Conservation (phyloP, 2,888 invertebrate genomes). For the Aspidapion aeneum region DNA sequence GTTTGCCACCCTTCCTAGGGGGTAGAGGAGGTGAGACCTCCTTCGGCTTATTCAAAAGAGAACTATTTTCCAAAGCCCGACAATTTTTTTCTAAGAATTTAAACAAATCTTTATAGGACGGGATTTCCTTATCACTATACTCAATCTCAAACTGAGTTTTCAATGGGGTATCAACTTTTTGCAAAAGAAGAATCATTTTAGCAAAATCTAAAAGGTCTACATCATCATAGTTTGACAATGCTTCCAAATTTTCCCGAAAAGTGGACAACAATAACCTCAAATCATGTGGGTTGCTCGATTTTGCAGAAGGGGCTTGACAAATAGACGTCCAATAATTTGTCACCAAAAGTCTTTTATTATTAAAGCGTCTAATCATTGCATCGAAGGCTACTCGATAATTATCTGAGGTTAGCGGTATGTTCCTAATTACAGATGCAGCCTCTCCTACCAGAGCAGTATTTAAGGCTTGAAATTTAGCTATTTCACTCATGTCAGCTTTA, state of each 20-base stretch:
- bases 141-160: neutral
- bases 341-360: neutral
- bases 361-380: neutral
- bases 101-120: neutral
- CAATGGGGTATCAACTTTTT: neutral
- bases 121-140: neutral
- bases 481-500: neutral
- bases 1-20: neutral
- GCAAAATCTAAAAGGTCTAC: neutral
- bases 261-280: neutral
- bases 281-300: neutral
- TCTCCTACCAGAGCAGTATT: no score
- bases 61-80: constrained; percentile 3
- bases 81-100: neutral
- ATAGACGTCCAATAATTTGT: neutral
- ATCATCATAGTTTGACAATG: neutral
- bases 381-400: neutral
- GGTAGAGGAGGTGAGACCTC: no score
- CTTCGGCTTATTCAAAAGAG: neutral
- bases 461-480: neutral
- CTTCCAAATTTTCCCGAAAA: constrained; percentile 1
- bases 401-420: neutral
- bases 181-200: neutral
- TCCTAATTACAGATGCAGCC: no score
- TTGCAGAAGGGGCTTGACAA: neutral